Evolutionary conservation across 2,797 vertebrate genomes (phyloP), one percentile per base, ranked within the genome.

Genomic region (Decapterus maruadsi): DNA sequence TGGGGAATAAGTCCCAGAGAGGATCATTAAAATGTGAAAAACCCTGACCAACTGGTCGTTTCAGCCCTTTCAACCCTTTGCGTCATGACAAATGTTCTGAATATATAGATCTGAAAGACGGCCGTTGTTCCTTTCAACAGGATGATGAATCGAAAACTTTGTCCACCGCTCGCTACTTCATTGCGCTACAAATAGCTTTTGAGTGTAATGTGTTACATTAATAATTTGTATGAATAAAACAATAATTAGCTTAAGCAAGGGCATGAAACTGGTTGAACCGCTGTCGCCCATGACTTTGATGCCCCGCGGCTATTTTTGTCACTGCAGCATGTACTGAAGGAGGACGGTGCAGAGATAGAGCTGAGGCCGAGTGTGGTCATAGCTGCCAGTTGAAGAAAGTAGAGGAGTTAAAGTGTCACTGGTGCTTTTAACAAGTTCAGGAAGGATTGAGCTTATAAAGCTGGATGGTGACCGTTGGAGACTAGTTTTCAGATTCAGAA

Each of bases 11-110:
- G 78, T 87, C 87, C 84, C 90, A 78, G 72, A 84, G 92, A 91
- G 84, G 82, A 89, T 90, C 83, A 89, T 92, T 91, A 92, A 86
- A 86, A 86, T 75, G 73, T 77, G 72, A 67, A 84, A 84, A 83
- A 61, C 56, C 63, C 75, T 74, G 84, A 90, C 77, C 82, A 87
- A 84, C 55, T 45, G 73, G 62, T 68, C 74, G 59, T 84, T 89
- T 86, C 76, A 83, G 72, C 55, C 57, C 77, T 84, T 89, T 86
- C 76, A 83, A 68, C 55, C 57, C 78, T 88, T 84, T 88, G 82
- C 66, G 42, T 87, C 84, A 84, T 83, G 83, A 91, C 84, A 88
- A 91, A 93, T 86, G 75, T 70, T 87, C 72, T 80, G 72, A 87
- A 89, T 87, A 74, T 82, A 82, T 65, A 80, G 80, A 89, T 89